Percentiles rank a stretch among this genome's conserved stretches.
phyloP scores from a whole-genome alignment of 1,140 invertebrate genomes.

The Pseudoatta argentina region DNA sequence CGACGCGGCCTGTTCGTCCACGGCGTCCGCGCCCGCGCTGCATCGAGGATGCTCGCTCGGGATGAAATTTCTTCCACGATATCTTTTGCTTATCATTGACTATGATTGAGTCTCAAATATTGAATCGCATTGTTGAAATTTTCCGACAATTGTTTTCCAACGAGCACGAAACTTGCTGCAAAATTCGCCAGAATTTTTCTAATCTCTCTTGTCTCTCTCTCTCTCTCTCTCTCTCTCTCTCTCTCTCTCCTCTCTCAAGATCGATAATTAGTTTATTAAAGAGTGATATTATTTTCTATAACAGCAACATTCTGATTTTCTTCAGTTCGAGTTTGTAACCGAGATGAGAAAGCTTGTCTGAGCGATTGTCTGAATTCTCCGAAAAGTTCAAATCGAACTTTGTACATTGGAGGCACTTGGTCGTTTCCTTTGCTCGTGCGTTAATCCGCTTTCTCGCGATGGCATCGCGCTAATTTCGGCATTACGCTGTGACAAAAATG shows the following conservation, averaged over 20 bases:
- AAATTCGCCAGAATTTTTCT: neutral
- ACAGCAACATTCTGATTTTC: neutral
- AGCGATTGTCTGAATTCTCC: neutral
- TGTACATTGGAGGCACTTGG: neutral
- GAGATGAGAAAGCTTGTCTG: neutral
- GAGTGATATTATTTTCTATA: neutral
- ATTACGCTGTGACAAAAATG: conserved; percentile 53
- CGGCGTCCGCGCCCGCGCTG: conserved; percentile 4
- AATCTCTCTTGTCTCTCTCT: neutral
- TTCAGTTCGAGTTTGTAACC: neutral
- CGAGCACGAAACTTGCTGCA: neutral
- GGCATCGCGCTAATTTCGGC: conserved; percentile 56
- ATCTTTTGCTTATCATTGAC: neutral
- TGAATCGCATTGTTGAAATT: neutral
- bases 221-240: neutral
- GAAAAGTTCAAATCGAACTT: neutral
- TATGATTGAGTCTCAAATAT: neutral
- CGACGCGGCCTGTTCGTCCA: conserved; percentile 40
- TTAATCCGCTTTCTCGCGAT: conserved; percentile 29
- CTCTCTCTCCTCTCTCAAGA: neutral
- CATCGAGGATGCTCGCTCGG: conserved; percentile 38
- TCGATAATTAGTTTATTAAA: neutral
- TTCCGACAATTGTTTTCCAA: neutral
- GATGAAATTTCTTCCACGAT: conserved; percentile 32
- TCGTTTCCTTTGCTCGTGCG: neutral